Evolutionary conservation across 2,113 vertebrate genomes (phyloP).

Genomic region (Protobothrops mucrosquamatus): DNA sequence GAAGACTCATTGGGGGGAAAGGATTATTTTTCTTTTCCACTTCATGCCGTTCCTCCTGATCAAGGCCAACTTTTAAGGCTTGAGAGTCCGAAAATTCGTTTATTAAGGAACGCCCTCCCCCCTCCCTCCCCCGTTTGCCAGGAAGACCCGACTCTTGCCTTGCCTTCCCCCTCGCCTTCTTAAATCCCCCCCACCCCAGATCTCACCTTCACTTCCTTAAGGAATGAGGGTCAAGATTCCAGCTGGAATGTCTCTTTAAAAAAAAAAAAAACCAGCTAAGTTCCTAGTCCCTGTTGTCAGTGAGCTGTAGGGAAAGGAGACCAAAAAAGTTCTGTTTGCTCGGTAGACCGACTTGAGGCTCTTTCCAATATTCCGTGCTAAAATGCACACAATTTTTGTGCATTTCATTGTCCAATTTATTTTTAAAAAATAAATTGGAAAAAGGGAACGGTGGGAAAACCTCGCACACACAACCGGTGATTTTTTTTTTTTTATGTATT

Average conservation of each 20-base stretch:
- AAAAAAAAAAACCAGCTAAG: neutral
- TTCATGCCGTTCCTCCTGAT: neutral
- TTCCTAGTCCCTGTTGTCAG: neutral
- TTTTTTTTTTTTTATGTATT: too few relatives aligned
- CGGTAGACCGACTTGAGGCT: too few relatives aligned
- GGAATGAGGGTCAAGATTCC: neutral
- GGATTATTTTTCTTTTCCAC: too few relatives aligned
- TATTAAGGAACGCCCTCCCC: neutral
- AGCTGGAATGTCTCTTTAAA: neutral
- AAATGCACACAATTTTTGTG: too few relatives aligned
- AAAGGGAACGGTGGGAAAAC: too few relatives aligned
- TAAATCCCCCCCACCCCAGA: neutral
- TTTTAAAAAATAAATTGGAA: too few relatives aligned
- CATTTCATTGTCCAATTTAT: too few relatives aligned
- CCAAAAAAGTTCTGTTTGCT: too few relatives aligned
- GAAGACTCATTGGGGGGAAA: neutral
- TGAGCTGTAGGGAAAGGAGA: neutral
- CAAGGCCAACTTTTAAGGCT: neutral
- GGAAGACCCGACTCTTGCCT: accelerated
- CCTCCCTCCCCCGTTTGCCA: too few relatives aligned
- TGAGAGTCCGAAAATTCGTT: neutral
- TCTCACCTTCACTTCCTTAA: neutral
- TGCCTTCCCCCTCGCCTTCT: neutral
- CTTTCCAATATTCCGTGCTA: too few relatives aligned
- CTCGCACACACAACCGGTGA: too few relatives aligned